phyloP scores from a whole-genome alignment of 2,113 vertebrate species.

The Hippoglossus stenolepis region DNA sequence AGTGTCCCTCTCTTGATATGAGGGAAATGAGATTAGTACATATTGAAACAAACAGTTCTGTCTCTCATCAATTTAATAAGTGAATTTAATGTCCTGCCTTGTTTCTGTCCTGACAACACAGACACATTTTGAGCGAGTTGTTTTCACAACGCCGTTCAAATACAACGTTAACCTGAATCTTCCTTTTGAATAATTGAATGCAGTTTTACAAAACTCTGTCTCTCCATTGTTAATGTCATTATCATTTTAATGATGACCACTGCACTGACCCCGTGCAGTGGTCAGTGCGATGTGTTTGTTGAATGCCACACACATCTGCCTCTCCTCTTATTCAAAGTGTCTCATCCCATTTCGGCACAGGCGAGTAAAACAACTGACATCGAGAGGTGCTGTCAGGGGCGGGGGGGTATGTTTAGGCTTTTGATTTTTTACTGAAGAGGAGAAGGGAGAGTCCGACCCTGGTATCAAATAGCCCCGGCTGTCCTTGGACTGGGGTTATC shows the following conservation, averaged over 20 bases:
- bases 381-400: slow-evolving; percentile 56
- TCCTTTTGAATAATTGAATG: neutral
- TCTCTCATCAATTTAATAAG: neutral
- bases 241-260: slow-evolving; percentile 4
- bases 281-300: slow-evolving; percentile 8
- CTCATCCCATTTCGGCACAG: slow-evolving; percentile 25
- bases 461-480: slow-evolving; percentile 74
- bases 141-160: neutral
- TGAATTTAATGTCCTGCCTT: neutral
- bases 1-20: neutral
- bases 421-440: slow-evolving; percentile 67
- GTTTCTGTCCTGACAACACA: neutral
- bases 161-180: neutral
- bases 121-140: neutral
- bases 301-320: slow-evolving; percentile 23
- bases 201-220: neutral
- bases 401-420: slow-evolving; percentile 62
- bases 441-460: slow-evolving; percentile 66
- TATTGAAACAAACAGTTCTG: neutral
- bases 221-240: neutral
- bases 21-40: too few relatives aligned
- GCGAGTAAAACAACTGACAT: slow-evolving; percentile 58
- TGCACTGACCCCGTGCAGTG: too few relatives aligned
- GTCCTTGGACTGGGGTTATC: slow-evolving; percentile 78
- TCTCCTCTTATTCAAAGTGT: slow-evolving; percentile 27